Percentiles rank a stretch among this genome's conserved stretches.
Conservation (phyloP, 1,140 invertebrate genomes). For the Leptopilina clavipes region DNA sequence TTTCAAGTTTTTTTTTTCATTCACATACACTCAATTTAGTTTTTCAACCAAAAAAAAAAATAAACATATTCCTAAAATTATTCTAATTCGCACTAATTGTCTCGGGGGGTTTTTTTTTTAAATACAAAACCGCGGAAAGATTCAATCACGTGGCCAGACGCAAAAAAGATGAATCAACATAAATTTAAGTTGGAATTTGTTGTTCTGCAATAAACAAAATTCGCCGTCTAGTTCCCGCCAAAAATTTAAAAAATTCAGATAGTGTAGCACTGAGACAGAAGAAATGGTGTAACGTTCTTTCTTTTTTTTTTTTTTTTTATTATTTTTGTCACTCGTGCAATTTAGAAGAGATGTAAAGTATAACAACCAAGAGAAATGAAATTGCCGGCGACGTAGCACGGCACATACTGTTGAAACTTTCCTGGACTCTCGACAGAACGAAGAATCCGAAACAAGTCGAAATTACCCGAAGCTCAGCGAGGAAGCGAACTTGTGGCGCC, state of each 20-base stretch:
- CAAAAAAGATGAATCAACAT: not conserved
- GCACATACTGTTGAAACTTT: slow-evolving; percentile 63
- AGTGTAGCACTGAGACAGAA: not conserved
- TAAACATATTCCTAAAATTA: not conserved
- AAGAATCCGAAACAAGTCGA: not conserved
- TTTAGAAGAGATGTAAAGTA: not conserved
- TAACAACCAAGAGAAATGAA: slow-evolving; percentile 17
- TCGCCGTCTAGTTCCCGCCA: not conserved
- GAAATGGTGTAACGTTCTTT: slow-evolving; percentile 10
- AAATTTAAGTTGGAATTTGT: slow-evolving; percentile 2
- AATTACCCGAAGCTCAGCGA: slow-evolving; percentile 38
- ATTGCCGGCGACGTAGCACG: slow-evolving; percentile 69
- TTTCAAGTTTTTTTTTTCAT: not conserved
- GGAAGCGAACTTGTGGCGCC: slow-evolving; percentile 31
- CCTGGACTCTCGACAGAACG: slow-evolving; percentile 19
- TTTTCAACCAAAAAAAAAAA: too few relatives aligned
- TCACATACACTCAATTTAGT: not conserved
- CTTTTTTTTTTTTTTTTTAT: not conserved
- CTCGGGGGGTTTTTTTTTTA: not conserved
- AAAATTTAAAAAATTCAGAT: not conserved
- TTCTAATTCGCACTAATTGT: not conserved
- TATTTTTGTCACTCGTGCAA: slow-evolving; percentile 8
- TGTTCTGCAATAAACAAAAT: not conserved
- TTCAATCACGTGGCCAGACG: not conserved
- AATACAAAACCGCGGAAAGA: not conserved